Base-by-base conservation (phyloP, 2,888 invertebrate genomes). In the Stomorhina lunata region DNA sequence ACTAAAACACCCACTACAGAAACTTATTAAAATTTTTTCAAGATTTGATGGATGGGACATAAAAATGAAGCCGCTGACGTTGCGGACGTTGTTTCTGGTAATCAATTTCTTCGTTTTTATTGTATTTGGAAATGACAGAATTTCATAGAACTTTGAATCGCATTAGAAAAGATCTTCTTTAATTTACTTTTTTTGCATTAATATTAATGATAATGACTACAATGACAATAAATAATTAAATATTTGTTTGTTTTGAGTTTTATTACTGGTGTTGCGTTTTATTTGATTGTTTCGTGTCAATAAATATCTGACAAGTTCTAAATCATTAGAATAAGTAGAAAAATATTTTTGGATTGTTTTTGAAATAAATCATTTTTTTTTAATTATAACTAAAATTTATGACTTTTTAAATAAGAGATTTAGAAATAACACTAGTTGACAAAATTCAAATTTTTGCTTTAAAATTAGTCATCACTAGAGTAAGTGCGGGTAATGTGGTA, bases 251-350 rank as follows among this genome's bases (percentile, higher is more conserved):
- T 71, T 63, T 63, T 12, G 55, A 55, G 12, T 59, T 61, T 77
- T 43, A 17, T 34, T 45, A 34, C 4, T 55, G 3, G 0, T 15
- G 20, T 45, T 17, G 15, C 4, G 15, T 43, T 48, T 37, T 40
- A 59, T 43, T 71, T 71, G 43, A 27, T 25, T 12, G 17, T 27
- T 65, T 71, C 17, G 10, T 57, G 57, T 63, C 50, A 79, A 65
- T 65, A 73, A 45, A 43, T 0, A 45, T 57, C 53, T 69, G 43
- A 73, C 82, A 82, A 82, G 82, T 82, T 79, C 82, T 79, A 79
- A 79, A 75, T 79, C 37, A 59, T 61, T n/a, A n/a, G n/a, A n/a
- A n/a, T n/a, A n/a, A n/a, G n/a, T n/a, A n/a, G n/a, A n/a, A n/a
- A n/a, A n/a, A n/a, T n/a, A n/a, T n/a, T n/a, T n/a, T n/a, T n/a